Evolutionary conservation across 2,797 vertebrate species (phyloP).

Genomic region (Sebastes taczanowskii): DNA sequence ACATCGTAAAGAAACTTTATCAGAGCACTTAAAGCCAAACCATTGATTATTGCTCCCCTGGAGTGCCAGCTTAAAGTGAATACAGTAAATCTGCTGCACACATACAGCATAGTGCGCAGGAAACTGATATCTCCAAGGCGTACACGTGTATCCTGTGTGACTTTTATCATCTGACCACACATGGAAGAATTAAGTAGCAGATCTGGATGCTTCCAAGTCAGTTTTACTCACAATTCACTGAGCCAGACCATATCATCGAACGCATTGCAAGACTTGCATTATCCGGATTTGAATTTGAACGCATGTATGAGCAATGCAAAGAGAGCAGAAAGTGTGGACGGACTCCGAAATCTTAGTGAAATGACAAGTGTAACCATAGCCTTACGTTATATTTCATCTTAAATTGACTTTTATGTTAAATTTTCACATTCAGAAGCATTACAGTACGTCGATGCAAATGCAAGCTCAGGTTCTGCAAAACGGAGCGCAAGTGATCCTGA

Average conservation of each 20-base stretch:
- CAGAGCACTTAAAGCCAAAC: constrained; percentile 46
- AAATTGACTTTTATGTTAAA: constrained; percentile 31
- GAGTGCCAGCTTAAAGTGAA: constrained; percentile 27
- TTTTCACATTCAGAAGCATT: constrained; percentile 26
- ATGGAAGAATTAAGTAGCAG: constrained; percentile 59
- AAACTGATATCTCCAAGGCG: constrained; percentile 11
- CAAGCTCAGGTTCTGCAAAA: constrained; percentile 57
- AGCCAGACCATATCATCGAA: constrained; percentile 43
- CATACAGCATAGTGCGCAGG: constrained; percentile 8
- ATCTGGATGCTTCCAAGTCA: constrained; percentile 69
- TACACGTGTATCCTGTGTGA: constrained; percentile 42
- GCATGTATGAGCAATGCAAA: constrained; percentile 16
- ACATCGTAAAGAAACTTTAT: constrained; percentile 10
- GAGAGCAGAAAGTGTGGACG: constrained; percentile 7
- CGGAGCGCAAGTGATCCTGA: constrained; percentile 1
- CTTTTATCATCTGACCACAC: constrained; percentile 43
- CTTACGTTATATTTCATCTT: constrained; percentile 34
- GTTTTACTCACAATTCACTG: constrained; percentile 43
- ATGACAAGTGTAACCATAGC: constrained; percentile 43
- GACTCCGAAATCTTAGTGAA: constrained; percentile 23
- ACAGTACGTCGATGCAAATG: constrained; percentile 29
- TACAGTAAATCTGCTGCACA: constrained; percentile 31
- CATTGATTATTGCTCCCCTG: constrained; percentile 16
- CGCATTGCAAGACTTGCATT: constrained; percentile 14
- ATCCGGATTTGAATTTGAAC: constrained; percentile 18